phyloP scores from a whole-genome alignment of 1,140 invertebrate genomes.

The Ceratitis capitata region DNA sequence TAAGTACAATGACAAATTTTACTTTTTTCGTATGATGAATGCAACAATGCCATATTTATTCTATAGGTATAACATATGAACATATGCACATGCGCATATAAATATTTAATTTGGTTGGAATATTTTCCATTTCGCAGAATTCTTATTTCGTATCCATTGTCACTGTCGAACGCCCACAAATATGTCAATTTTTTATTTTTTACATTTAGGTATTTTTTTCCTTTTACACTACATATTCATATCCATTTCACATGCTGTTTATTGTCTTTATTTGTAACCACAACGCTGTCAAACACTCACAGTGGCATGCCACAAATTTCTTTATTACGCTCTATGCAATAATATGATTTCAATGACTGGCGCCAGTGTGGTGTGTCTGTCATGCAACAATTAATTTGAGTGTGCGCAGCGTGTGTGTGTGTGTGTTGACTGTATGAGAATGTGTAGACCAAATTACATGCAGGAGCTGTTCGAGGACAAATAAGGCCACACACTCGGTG shows the following conservation, averaged over 20 bases:
- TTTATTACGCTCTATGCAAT: slow-evolving; percentile 7
- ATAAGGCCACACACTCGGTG: slow-evolving; percentile 24
- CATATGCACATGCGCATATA: background rate
- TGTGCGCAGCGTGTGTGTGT: background rate
- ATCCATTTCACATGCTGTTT: background rate
- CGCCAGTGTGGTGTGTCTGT: background rate
- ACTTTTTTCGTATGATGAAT: background rate
- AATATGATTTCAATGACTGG: background rate
- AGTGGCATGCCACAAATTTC: slow-evolving; percentile 29
- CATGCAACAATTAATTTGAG: background rate
- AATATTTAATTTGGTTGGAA: background rate
- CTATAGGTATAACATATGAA: background rate
- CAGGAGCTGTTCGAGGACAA: slow-evolving; percentile 17
- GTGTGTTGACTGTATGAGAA: background rate
- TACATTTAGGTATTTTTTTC: background rate
- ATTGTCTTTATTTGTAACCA: slow-evolving; percentile 34
- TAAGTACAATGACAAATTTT: slow-evolving; percentile 6
- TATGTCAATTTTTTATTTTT: background rate
- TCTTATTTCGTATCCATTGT: background rate
- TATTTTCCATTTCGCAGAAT: slow-evolving; percentile 15
- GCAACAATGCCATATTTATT: background rate
- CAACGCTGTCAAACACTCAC: slow-evolving; percentile 32
- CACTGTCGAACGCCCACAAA: background rate
- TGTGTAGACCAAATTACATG: background rate
- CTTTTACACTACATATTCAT: background rate